These are phyloP conservation scores for Sebastes oblongus DNA, from an alignment of 2,797 vertebrate genomes.

Conservation along the genomic window DNA sequence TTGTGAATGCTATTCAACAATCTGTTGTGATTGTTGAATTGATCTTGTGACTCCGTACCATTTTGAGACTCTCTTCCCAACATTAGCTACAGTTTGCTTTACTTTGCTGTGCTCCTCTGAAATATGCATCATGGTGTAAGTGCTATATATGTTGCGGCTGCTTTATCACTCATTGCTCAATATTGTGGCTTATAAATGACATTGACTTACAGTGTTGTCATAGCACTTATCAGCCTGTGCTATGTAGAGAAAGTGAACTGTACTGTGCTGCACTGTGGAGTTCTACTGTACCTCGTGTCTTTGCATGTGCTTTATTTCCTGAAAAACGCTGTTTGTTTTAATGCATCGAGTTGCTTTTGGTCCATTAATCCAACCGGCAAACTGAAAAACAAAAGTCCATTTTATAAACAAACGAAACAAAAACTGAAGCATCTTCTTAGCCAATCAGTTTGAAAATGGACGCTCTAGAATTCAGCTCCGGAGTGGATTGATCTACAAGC, in stretches of 20 bases:
- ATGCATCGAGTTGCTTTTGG: neutral
- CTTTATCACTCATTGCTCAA: slow-evolving; percentile 1
- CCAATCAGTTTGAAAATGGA: neutral
- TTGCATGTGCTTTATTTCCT: slow-evolving; percentile 33
- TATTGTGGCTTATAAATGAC: neutral
- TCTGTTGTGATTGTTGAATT: neutral
- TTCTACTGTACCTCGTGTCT: neutral
- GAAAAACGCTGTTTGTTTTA: neutral
- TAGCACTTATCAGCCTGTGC: neutral
- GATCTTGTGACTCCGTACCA: neutral
- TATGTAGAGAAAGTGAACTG: neutral
- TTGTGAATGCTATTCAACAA: no score
- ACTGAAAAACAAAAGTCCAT: neutral
- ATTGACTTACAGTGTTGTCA: neutral
- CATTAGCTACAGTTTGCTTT: neutral
- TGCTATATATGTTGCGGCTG: neutral
- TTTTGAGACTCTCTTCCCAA: neutral
- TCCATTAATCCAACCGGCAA: neutral
- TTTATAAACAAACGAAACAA: neutral
- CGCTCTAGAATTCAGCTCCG: neutral
- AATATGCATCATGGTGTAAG: neutral
- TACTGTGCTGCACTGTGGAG: neutral
- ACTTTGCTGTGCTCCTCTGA: neutral
- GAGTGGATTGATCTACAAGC: neutral
- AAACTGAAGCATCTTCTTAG: neutral